Evolutionary conservation across 2,888 invertebrate genomes (phyloP).

Genomic region (Caradrina clavipalpis): DNA sequence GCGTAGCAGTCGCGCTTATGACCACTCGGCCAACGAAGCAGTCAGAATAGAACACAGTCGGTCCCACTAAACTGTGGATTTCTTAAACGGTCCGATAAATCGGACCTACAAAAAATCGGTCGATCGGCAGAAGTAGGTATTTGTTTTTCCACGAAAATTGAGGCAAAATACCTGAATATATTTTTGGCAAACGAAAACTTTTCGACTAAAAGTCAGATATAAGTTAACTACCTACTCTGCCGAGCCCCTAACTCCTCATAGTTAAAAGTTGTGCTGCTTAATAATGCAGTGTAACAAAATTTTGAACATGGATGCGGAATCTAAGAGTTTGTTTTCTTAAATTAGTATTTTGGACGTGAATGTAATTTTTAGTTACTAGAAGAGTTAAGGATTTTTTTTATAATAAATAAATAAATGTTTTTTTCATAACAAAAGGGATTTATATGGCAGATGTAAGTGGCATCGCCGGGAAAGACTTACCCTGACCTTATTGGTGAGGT

Average conservation of each 20-base stretch:
- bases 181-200: conserved; percentile 27
- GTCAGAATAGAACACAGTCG: too few relatives aligned
- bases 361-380: conserved; percentile 22
- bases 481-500: too few relatives aligned
- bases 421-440: too few relatives aligned
- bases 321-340: conserved; percentile 45
- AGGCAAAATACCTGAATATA: neutral
- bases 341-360: conserved; percentile 29
- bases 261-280: conserved; percentile 40
- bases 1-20: too few relatives aligned
- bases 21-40: too few relatives aligned
- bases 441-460: too few relatives aligned
- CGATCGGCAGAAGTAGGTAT: neutral
- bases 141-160: neutral
- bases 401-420: too few relatives aligned
- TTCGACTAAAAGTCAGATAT: conserved; percentile 5
- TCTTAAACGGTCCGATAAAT: too few relatives aligned
- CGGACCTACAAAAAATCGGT: too few relatives aligned
- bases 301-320: conserved; percentile 46
- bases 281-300: conserved; percentile 52
- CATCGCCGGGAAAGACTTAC: too few relatives aligned
- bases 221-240: conserved; percentile 21
- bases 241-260: conserved; percentile 14
- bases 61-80: too few relatives aligned
- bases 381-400: neutral